Base-by-base conservation (phyloP, 2,888 invertebrate genomes). In the Cryptosula pallasiana region DNA sequence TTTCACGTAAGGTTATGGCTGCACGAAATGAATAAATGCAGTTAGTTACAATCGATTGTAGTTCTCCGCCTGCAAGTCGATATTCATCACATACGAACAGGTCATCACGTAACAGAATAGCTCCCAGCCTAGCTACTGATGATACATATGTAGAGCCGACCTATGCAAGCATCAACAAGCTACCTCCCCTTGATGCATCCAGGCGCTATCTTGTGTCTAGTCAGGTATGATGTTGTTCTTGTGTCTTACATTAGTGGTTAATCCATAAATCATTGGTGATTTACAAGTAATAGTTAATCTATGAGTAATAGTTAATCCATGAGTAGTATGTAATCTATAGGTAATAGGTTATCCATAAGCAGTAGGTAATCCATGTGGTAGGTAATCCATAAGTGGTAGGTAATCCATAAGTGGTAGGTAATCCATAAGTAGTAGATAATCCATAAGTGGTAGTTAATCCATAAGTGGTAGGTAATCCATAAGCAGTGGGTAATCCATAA, bases 161-260 rank as follows among this genome's bases (percentile, higher is more conserved):
- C 13, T 63, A 63, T 63, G 20, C 63, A 20, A 63, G 63, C 63
- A 32, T 63, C 5, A 3, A 27, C 32, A 63, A 32, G 63, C 27
- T 63, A 34, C 63, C 63, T 63, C 63, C 63, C 5, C 29, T 63
- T 32, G 63, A 63, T n/a, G 3, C 9, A 9, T 63, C 63, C 32
- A 2, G 63, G 13, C 63, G 63, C 9, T 63, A 63, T 32, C 63
- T 63, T n/a, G 63, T 63, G 13, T 32, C 63, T 63, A 32, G 63
- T 63, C 5, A 27, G 32, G 63, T 63, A 13, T 25, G 63, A 29
- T 9, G 25, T 45, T 45, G 45, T 45, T 45, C 45, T 45, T 45
- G 5, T 45, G 5, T 45, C 20, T 45, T 13, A 45, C 45, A n/a
- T n/a, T n/a, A n/a, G n/a, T n/a, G n/a, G n/a, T n/a, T 45, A 45